phyloP scores from a whole-genome alignment of 2,888 invertebrate genomes.

The Caenorhabditis japonica region DNA sequence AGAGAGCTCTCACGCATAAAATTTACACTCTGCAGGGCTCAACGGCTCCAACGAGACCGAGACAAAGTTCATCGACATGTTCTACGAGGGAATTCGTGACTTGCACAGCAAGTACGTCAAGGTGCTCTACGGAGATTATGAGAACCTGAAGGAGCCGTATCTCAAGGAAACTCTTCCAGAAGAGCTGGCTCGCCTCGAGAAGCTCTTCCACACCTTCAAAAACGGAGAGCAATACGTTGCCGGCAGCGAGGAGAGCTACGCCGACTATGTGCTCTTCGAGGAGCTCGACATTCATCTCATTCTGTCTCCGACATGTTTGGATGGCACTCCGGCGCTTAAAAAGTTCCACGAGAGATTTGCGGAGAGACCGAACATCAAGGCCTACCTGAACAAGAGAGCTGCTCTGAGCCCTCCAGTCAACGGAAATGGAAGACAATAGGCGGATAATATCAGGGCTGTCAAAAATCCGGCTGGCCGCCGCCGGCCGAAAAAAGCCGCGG shows the following conservation, averaged over 20 bases:
- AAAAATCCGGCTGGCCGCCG: too few relatives aligned
- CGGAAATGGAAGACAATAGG: conserved; percentile 66
- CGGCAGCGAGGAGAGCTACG: conserved; percentile 66
- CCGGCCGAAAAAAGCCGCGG: too few relatives aligned
- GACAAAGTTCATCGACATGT: conserved; percentile 62
- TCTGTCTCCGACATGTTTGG: conserved; percentile 59
- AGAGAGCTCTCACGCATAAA: neutral
- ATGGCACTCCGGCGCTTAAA: conserved; percentile 63
- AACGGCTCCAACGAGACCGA: conserved; percentile 63
- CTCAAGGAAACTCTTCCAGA: conserved; percentile 56
- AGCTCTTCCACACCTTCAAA: conserved; percentile 60
- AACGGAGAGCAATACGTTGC: conserved; percentile 64
- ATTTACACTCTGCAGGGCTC: conserved; percentile 49
- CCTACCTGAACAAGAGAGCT: conserved; percentile 58
- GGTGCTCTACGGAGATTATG: conserved; percentile 64
- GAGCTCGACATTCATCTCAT: conserved; percentile 67
- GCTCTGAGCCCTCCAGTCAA: conserved; percentile 55
- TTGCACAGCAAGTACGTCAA: conserved; percentile 62
- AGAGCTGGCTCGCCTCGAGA: conserved; percentile 58
- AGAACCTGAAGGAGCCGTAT: conserved; percentile 59
- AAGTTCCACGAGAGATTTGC: conserved; percentile 66
- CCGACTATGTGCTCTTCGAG: conserved; percentile 71
- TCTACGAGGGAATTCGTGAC: conserved; percentile 64
- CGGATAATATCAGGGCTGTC: too few relatives aligned
- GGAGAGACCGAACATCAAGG: conserved; percentile 58